A percentile compares a stretch with the other conserved stretches of the same genome.
These are phyloP conservation scores for Incurvaria masculella DNA, from an alignment of 2,888 invertebrate species.

Conservation along the genomic window DNA sequence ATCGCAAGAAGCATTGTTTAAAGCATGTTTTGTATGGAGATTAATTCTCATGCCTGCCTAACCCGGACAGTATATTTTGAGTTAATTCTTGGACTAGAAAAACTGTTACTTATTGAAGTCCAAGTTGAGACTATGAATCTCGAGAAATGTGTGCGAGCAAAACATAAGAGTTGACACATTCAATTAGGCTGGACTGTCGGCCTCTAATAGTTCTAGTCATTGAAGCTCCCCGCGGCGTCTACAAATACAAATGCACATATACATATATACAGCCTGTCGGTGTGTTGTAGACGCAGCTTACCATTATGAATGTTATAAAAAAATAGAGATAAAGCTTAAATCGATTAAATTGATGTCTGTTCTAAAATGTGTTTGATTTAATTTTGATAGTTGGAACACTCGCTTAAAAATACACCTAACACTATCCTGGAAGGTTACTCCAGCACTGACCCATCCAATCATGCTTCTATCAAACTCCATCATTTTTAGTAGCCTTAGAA, in stretches of 20 bases:
- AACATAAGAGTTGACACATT: neutral
- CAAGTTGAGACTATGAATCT: constrained; percentile 11
- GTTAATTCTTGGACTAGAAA: constrained; percentile 3
- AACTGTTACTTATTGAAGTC: constrained; percentile 17
- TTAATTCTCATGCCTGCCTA: too few species aligned
- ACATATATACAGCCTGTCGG: constrained; percentile 24
- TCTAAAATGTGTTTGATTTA: constrained; percentile 37
- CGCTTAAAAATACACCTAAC: too few species aligned
- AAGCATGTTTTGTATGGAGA: too few species aligned
- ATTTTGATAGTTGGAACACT: too few species aligned
- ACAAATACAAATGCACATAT: constrained; percentile 30
- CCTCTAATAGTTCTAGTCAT: constrained; percentile 50
- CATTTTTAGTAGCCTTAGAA: too few species aligned
- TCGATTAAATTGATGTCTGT: constrained; percentile 58
- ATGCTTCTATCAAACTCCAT: too few species aligned
- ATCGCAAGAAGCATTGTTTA: too few species aligned
- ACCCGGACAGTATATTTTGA: neutral
- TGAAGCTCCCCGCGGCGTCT: constrained; percentile 45
- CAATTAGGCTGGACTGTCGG: constrained; percentile 34
- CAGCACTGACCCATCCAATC: too few species aligned
- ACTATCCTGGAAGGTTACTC: too few species aligned
- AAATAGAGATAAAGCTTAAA: constrained; percentile 51
- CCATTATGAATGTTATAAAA: constrained; percentile 51
- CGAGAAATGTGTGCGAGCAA: constrained; percentile 7
- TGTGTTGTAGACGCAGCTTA: constrained; percentile 52